These are phyloP conservation scores for Vanessa atalanta DNA, from an alignment of 1,140 invertebrate genomes.

Conservation along the genomic window DNA sequence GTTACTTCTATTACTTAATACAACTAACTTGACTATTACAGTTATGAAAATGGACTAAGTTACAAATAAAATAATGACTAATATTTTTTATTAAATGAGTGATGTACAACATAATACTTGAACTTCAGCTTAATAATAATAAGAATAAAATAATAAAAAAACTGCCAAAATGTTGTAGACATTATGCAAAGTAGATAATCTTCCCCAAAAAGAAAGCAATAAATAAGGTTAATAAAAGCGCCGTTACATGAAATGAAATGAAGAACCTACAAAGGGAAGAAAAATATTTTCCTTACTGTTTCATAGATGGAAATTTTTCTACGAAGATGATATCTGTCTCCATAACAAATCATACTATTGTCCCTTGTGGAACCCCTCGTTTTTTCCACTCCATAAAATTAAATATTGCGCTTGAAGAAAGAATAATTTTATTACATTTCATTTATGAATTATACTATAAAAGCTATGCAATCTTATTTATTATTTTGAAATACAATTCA, in stretches of 20 bases:
- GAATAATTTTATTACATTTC: constrained; percentile 61
- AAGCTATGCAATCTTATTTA: constrained; percentile 10
- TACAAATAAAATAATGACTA: no score
- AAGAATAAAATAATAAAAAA: not conserved
- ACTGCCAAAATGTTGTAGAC: constrained; percentile 14
- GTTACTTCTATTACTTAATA: no score
- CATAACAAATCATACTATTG: constrained; percentile 74
- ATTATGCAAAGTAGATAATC: constrained; percentile 52
- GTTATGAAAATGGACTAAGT: no score
- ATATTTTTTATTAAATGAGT: no score
- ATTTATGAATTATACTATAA: constrained; percentile 3
- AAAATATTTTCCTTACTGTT: constrained; percentile 56
- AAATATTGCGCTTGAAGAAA: constrained; percentile 63
- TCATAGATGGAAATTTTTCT: constrained; percentile 58
- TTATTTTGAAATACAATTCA: not conserved
- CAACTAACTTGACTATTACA: no score
- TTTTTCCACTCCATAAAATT: constrained; percentile 77
- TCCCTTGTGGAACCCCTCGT: constrained; percentile 54
- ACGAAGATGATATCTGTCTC: constrained; percentile 57
- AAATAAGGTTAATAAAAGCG: constrained; percentile 61
- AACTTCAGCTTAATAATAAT: not conserved
- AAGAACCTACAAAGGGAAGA: constrained; percentile 45
- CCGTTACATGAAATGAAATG: constrained; percentile 46
- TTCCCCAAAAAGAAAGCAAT: constrained; percentile 46
- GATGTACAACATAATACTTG: not conserved